Evolutionary conservation across 2,797 vertebrate genomes (phyloP), one percentile per base, ranked within the genome.

Genomic region (Chaunax sp.): DNA sequence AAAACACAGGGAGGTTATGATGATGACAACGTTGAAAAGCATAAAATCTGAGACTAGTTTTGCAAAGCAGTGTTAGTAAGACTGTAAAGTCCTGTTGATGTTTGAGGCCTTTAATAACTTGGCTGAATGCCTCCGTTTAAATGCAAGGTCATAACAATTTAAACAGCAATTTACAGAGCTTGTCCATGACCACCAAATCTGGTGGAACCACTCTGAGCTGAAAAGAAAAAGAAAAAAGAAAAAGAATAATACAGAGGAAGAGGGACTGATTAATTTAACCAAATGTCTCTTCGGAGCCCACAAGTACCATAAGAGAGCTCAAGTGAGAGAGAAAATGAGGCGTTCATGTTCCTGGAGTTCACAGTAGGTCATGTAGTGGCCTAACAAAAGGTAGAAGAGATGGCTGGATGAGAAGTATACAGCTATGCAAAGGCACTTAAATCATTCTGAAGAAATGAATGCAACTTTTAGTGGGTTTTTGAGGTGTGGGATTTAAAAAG

Each of bases 281-380:
- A 52, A 78, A 83, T 67, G 66, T 65, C 55, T 77, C 75, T 86
- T 56, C 35, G 56, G 60, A 62, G 81, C 52, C 14, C 9, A 16
- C 40, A 38, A 74, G 61, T 51, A 19, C 64, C 52, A 58, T 51
- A 40, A 23, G 50, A 50, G 77, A 61, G 68, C 75, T 74, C 44
- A 41, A 76, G 72, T 65, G 81, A 80, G 57, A 46, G 55, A 70
- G 71, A 85, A 60, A 75, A 77, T 50, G 80, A 83, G 69, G 70
- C 19, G 64, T 73, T 80, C 78, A 87, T 77, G 77, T 76, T 81
- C 72, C 64, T 60, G 26, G 78, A 82, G 78, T 74, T 80, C 51
- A 60, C 41, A 44, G 33, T 19, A 14, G 23, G 64, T 22, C 45
- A 57, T 71, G 15, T n/a, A 52, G 69, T n/a, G 68, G 64, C 52